phyloP scores from a whole-genome alignment of 1,140 invertebrate species.

The Asobara japonica region DNA sequence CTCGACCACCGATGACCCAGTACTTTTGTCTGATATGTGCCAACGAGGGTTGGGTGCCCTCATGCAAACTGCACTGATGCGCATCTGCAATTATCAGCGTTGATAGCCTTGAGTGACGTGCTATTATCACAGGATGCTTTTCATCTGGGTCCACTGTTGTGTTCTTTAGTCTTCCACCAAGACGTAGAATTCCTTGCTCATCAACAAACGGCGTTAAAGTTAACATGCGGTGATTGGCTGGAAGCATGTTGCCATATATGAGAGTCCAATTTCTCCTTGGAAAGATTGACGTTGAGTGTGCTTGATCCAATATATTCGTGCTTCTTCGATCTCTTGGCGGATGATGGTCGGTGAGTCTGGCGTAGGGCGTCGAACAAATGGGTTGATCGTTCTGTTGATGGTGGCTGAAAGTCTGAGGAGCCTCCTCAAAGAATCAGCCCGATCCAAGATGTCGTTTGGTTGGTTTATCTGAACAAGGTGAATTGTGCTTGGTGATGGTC shows the following conservation, averaged over 20 bases:
- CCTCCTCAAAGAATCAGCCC: no score
- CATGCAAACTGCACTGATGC: constrained; percentile 42
- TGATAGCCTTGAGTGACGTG: not conserved
- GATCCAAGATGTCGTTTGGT: no score
- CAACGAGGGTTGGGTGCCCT: constrained; percentile 31
- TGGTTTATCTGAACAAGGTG: no score
- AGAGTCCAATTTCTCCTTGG: not conserved
- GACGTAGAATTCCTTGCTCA: not conserved
- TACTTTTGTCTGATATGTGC: not conserved
- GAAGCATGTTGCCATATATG: not conserved
- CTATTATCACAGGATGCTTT: not conserved
- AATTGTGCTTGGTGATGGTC: not conserved
- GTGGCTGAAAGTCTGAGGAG: no score
- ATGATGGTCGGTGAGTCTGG: no score
- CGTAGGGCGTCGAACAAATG: no score
- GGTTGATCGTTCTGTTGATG: no score
- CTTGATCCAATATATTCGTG: no score
- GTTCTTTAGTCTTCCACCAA: constrained; percentile 20
- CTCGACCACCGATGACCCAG: constrained; percentile 43
- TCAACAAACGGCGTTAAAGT: not conserved
- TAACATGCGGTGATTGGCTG: not conserved
- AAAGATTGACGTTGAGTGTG: no score
- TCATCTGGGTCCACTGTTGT: no score
- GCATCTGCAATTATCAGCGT: constrained; percentile 34
- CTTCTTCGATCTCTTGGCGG: no score